phyloP scores from a whole-genome alignment of 2,113 vertebrate genomes.

The Rhinopomastus cyanomelas region DNA sequence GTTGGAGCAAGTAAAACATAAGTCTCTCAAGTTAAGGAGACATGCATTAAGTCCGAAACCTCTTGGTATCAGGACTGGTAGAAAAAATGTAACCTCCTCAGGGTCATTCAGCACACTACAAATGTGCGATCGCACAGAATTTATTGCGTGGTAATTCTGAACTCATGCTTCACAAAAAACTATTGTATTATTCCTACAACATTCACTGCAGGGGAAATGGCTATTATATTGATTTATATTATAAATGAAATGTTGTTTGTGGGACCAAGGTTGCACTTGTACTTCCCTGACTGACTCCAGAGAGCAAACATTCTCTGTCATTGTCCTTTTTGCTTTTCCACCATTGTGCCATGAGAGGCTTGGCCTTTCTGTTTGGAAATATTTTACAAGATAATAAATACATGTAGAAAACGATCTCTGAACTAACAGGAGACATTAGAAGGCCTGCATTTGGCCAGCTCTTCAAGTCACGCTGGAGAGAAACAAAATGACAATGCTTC shows the following conservation, averaged over 20 bases:
- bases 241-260: not conserved
- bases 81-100: not conserved
- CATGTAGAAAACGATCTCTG: not conserved
- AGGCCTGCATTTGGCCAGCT: not conserved
- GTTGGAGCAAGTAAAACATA: not conserved
- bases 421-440: not conserved
- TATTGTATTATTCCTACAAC: constrained; percentile 3
- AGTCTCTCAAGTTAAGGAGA: not conserved
- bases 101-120: not conserved
- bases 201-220: not conserved
- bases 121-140: not conserved
- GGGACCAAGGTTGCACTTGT: not conserved
- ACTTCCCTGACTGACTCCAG: not conserved
- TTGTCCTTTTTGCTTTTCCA: not conserved
- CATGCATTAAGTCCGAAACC: not conserved
- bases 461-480: not conserved
- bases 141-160: not conserved
- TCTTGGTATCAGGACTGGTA: not conserved
- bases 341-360: not conserved
- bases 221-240: constrained; percentile 30
- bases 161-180: not conserved
- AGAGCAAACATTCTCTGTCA: not conserved
- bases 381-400: not conserved
- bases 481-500: not conserved
- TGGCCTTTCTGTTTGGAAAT: constrained; percentile 14